These are phyloP conservation scores for Nudaria mundana DNA, from an alignment of 2,888 invertebrate genomes.

Conservation along the genomic window DNA sequence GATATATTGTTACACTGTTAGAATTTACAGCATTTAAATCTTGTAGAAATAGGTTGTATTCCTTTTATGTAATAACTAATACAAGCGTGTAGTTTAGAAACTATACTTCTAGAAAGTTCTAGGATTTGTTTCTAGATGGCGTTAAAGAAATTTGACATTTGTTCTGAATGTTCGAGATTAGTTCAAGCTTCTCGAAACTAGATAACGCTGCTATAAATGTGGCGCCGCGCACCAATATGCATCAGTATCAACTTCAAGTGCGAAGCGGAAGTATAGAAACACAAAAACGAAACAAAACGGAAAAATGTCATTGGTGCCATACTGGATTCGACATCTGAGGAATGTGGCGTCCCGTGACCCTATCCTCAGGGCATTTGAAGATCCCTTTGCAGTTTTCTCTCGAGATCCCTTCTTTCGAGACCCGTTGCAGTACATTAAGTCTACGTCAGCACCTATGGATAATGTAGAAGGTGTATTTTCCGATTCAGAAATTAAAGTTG, in stretches of 20 bases:
- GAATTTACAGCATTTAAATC: no score
- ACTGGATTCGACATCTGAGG: slow-evolving; percentile 69
- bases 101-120: slow-evolving; percentile 9
- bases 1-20: no score
- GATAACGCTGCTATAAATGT: slow-evolving; percentile 47
- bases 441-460: slow-evolving; percentile 46
- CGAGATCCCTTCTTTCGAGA: slow-evolving; percentile 70
- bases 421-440: slow-evolving; percentile 55
- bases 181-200: slow-evolving; percentile 47
- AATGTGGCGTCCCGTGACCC: slow-evolving; percentile 62
- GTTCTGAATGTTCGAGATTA: slow-evolving; percentile 27
- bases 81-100: no score
- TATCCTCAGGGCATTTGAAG: slow-evolving; percentile 53
- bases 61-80: no score
- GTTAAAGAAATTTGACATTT: slow-evolving; percentile 9
- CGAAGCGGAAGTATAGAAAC: slow-evolving; percentile 1
- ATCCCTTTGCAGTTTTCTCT: slow-evolving; percentile 56
- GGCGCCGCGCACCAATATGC: slow-evolving; percentile 22
- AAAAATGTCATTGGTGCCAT: slow-evolving; percentile 69
- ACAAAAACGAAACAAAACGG: slow-evolving; percentile 2
- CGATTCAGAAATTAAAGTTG: slow-evolving; percentile 78
- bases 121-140: slow-evolving; percentile 44
- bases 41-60: no score
- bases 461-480: slow-evolving; percentile 75
- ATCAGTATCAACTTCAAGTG: slow-evolving; percentile 29